Evolutionary conservation across 2,113 vertebrate genomes (phyloP).

Genomic region (Glareola pratincola): DNA sequence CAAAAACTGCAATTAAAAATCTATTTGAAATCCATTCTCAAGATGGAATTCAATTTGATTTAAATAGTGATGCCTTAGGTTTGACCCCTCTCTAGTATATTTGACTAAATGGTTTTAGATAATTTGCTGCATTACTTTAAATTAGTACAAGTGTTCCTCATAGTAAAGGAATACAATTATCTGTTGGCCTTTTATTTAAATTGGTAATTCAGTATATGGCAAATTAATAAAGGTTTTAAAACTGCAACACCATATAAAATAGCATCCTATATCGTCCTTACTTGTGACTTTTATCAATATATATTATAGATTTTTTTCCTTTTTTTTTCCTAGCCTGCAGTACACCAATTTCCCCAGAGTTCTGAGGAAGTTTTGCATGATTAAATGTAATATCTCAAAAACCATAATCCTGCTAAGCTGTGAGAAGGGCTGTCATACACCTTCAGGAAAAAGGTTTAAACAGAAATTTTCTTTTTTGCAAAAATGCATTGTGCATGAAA

Average conservation of each 20-base stretch:
- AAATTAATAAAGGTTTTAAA: conserved; percentile 2
- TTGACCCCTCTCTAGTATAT: conserved; percentile 21
- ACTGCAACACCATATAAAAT: not conserved
- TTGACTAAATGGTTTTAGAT: conserved; percentile 41
- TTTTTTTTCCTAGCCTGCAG: not conserved
- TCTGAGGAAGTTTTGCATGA: not conserved
- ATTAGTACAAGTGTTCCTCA: not conserved
- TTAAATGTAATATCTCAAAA: not conserved
- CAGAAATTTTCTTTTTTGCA: not conserved
- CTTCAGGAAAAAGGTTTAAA: not conserved
- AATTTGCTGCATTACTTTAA: conserved; percentile 44
- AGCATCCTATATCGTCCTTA: not conserved
- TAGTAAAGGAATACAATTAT: conserved; percentile 10
- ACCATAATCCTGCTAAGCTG: not conserved
- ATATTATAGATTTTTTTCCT: not conserved
- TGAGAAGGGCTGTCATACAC: not conserved
- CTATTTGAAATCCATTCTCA: conserved; percentile 47
- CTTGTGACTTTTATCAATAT: not conserved
- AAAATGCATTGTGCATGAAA: not conserved
- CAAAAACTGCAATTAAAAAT: conserved; percentile 43
- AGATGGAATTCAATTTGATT: conserved; percentile 36
- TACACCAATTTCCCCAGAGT: not conserved
- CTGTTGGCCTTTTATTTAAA: conserved; percentile 32
- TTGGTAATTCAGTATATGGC: not conserved
- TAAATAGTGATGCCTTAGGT: conserved; percentile 16